Conservation (phyloP, 2,888 invertebrate genomes). For the Sinotaia quadrata region DNA sequence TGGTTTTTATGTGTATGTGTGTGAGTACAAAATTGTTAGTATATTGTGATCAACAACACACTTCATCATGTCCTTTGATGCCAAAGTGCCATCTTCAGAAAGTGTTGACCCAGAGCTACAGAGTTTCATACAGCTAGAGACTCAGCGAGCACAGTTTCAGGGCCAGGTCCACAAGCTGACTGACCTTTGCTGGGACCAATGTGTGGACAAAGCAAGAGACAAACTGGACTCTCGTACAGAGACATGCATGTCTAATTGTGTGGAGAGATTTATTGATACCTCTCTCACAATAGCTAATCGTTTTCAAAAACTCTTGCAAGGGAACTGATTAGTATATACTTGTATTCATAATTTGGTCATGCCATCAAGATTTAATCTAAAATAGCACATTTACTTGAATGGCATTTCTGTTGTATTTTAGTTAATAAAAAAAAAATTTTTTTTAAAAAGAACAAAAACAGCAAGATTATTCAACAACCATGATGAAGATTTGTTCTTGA, state of each 20-base stretch:
- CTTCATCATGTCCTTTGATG: conserved; percentile 34
- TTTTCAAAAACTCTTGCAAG: conserved; percentile 74
- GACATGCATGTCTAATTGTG: conserved; percentile 92
- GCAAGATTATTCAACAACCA: too few relatives aligned
- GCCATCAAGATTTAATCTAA: too few relatives aligned
- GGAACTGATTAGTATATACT: conserved; percentile 15
- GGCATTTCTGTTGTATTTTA: too few relatives aligned
- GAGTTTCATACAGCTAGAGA: conserved; percentile 44
- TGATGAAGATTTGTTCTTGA: too few relatives aligned
- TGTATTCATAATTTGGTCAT: too few relatives aligned
- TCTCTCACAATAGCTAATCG: conserved; percentile 89
- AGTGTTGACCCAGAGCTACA: conserved; percentile 44
- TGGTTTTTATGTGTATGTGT: too few relatives aligned
- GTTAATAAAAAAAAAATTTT: too few relatives aligned
- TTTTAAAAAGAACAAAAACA: too few relatives aligned
- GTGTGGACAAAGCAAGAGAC: conserved; percentile 89
- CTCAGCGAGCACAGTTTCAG: conserved; percentile 46
- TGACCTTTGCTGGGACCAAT: conserved; percentile 96
- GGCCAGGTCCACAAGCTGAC: conserved; percentile 88
- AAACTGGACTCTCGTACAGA: conserved; percentile 91
- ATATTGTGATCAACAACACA: too few relatives aligned
- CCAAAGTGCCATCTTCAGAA: conserved; percentile 35
- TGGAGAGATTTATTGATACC: conserved; percentile 94
- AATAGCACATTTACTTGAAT: too few relatives aligned
- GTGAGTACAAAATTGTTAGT: too few relatives aligned